Evolutionary conservation across 2,888 invertebrate species (phyloP).

Genomic region (Pteria penguin): DNA sequence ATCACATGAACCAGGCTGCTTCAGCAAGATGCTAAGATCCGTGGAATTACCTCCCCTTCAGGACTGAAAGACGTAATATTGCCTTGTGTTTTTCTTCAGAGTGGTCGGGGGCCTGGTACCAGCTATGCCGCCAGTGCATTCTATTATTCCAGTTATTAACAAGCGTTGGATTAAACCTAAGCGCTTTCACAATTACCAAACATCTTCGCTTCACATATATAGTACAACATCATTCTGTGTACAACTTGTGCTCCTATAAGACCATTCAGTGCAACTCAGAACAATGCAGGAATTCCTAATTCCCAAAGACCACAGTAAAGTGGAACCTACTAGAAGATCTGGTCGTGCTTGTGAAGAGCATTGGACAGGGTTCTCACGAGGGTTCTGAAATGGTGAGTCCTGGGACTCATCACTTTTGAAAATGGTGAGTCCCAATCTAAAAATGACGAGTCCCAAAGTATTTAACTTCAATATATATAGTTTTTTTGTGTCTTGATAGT

Average conservation of each 20-base stretch:
- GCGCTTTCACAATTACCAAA: neutral
- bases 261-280: no score
- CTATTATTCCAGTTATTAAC: neutral
- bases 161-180: neutral
- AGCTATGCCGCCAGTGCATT: neutral
- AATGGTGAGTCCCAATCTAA: no score
- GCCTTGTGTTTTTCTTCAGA: slow-evolving; percentile 5
- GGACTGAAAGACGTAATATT: neutral
- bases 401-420: no score
- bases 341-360: neutral
- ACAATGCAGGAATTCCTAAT: neutral
- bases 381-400: no score
- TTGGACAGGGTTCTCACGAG: no score
- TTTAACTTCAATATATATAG: no score
- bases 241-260: no score
- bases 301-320: neutral
- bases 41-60: neutral
- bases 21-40: neutral
- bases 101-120: slow-evolving; percentile 4
- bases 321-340: neutral
- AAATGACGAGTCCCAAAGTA: no score
- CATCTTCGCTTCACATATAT: neutral
- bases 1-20: no score
- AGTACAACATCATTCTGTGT: neutral
- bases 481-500: no score